These are phyloP conservation scores for Pitta sordida DNA, from an alignment of 2,113 vertebrate species.

Conservation along the genomic window DNA sequence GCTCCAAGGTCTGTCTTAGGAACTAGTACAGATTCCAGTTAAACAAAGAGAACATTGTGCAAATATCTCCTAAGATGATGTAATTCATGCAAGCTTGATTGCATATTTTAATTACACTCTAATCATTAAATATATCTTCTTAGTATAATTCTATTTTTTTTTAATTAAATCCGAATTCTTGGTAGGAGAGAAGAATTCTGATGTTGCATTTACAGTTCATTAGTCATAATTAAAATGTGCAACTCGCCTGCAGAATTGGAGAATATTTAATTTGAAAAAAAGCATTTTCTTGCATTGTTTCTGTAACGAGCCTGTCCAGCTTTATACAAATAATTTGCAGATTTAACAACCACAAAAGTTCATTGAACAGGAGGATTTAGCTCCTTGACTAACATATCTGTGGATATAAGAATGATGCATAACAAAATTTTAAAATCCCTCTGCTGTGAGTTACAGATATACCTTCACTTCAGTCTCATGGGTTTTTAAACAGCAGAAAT, in stretches of 20 bases:
- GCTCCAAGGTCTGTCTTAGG: neutral
- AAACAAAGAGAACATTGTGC: neutral
- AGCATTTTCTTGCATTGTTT: neutral
- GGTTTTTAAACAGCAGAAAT: neutral
- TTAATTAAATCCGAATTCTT: constrained; percentile 41
- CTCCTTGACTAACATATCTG: neutral
- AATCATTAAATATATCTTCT: constrained; percentile 7
- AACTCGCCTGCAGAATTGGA: neutral
- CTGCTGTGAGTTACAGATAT: neutral
- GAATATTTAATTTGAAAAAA: constrained; percentile 35
- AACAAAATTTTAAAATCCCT: neutral
- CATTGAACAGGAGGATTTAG: neutral
- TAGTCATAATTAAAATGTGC: constrained; percentile 58
- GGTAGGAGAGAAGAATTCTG: constrained; percentile 25
- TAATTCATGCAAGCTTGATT: neutral
- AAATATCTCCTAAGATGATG: constrained; percentile 9
- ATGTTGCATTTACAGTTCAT: constrained; percentile 35
- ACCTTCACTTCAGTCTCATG: neutral
- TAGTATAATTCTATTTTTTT: constrained; percentile 39
- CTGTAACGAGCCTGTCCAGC: neutral
- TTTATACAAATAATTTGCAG: neutral
- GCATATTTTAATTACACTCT: constrained; percentile 15
- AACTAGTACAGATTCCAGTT: neutral
- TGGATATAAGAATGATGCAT: neutral
- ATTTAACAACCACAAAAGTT: neutral